A percentile compares a stretch with the other conserved stretches of the same genome.
Conservation (phyloP, 2,113 vertebrate species). For the Isurus oxyrinchus region DNA sequence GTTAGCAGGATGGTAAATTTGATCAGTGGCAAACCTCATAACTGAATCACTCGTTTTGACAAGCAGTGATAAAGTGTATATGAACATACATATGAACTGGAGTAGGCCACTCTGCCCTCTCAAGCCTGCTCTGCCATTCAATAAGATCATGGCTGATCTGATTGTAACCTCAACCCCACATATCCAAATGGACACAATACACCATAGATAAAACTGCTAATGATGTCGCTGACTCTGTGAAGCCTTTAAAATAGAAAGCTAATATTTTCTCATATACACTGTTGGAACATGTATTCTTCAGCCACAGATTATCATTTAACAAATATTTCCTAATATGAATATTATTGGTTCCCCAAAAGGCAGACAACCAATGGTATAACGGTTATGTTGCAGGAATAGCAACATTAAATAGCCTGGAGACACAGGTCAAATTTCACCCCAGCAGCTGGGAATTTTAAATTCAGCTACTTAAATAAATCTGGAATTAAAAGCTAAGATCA, state of each 20-base stretch:
- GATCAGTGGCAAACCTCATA: neutral
- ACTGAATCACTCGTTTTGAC: neutral
- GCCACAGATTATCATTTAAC: neutral
- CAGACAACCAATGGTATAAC: too few species aligned
- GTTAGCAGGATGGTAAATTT: neutral
- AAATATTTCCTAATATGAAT: neutral
- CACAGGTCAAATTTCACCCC: too few species aligned
- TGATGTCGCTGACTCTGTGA: neutral
- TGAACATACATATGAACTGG: too few species aligned
- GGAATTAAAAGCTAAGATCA: too few species aligned
- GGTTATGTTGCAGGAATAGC: too few species aligned
- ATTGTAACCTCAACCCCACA: too few species aligned
- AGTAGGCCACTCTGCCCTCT: too few species aligned
- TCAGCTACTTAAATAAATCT: too few species aligned
- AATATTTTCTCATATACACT: neutral
- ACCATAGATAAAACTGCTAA: neutral
- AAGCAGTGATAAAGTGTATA: neutral
- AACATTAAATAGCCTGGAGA: too few species aligned
- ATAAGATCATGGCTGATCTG: too few species aligned
- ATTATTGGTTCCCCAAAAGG: neutral
- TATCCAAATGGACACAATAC: neutral
- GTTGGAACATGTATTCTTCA: neutral
- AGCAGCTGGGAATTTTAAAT: too few species aligned
- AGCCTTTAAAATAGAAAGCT: neutral
- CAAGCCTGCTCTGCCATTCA: too few species aligned